Base-by-base conservation (phyloP, 2,113 vertebrate species). In the Spermophilus dauricus region DNA sequence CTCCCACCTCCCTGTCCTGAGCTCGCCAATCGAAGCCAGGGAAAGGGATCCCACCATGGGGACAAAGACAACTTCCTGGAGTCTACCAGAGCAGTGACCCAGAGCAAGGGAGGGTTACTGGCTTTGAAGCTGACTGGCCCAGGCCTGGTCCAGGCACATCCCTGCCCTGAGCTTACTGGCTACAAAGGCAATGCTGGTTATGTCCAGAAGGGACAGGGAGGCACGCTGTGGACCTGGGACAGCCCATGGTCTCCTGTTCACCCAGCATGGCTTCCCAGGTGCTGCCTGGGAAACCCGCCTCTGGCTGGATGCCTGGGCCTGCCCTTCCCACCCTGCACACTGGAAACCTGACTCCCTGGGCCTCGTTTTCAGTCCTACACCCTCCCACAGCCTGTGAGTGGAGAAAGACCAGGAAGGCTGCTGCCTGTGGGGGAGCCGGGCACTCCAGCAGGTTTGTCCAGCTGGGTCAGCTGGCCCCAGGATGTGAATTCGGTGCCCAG, bases 381-480 rank as follows among this genome's bases (percentile, higher is more conserved):
- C 61, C 34, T n/a, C 30, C 34, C 11, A 0, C 13, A 12, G 39
- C 48, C n/a, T 56, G 39, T 12, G 37, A 89, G n/a, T 11, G 18
- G 51, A 86, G 56, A 86, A 87, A 37, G 24, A 4, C 1, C 0
- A 77, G 61, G 83, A 70, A 28, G 91, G 20, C 5, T 37, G 16
- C 30, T 58, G 72, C 34, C 37, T 11, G 2, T 13, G 12, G 26
- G 67, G 14, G 4, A 32, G 53, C 6, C 0, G 0, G 34, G 4
- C 14, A 45, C 73, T 69, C 56, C 20, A 5, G 12, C 6, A 26
- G 2, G 0, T 14, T 61, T 51, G 28, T 30, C 28, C 48, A 22
- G 16, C 20, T 22, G 4, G 53, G n/a, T 32, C 39, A 10, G 45
- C 81, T 14, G 63, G 56, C 51, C 39, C 48, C 12, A 22, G 4